Base-by-base conservation (phyloP, 2,797 vertebrate species). In the Bovichtus diacanthus region DNA sequence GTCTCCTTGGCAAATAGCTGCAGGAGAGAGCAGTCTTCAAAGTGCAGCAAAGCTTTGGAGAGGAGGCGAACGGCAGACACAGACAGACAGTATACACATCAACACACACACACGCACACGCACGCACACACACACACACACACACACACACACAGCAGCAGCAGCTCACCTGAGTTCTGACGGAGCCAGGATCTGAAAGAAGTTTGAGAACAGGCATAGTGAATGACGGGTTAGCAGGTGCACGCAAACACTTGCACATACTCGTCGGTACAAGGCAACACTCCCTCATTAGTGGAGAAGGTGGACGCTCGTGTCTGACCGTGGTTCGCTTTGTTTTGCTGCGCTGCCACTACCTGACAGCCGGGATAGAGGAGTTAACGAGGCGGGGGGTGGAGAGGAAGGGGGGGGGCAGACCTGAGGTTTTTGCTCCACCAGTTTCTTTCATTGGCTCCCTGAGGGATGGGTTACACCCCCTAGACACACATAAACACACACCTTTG, bases 131-230 rank as follows among this genome's bases (percentile, higher is more conserved):
- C 50, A 46, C 51, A 50, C 60, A 67, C 29, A 44, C 43, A 46
- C 47, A 50, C 23, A 27, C 49, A 51, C 12, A 13, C 49, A 51
- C 44, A n/a, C 7, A 43, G 39, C 61, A 54, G 70, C 70, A 43
- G 76, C 63, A 43, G 85, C 97, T 98, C 95, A 99, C 98, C 97
- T 97, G 96, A 3, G 95, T 90, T 93, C 95, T 97, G 93, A 95
- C 82, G 82, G 92, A 95, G 81, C 95, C 94, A 0, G 95, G 94
- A 88, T 99, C 98, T 99, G 97, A 96, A 99, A 99, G 90, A 90
- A 96, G 97, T 91, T 97, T 95, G 93, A 97, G 97, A 95, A 97
- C 94, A 84, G 96, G 97, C 96, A 98, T 97, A 85, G 96, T 96
- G 96, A 96, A 90, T 88, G 81, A 87, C 80, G 72, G 91, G 88